phyloP scores from a whole-genome alignment of 2,888 invertebrate species.

The Chromoteleia sp. region DNA sequence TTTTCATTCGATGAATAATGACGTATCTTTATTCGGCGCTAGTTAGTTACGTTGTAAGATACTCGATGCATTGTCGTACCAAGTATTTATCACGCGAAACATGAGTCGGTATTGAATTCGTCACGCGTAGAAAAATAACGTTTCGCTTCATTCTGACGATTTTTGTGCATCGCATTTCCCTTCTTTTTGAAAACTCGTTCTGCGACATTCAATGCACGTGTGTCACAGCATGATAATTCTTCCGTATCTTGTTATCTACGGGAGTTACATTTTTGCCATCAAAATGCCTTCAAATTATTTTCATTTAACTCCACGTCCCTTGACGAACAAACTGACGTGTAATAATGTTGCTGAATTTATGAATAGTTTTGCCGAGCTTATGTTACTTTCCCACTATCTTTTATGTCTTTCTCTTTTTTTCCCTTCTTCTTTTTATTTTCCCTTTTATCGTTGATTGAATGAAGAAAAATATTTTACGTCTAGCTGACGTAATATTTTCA shows the following conservation, averaged over 20 bases:
- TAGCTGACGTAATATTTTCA: too few species aligned
- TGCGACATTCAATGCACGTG: constrained; percentile 62
- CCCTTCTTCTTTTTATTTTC: too few species aligned
- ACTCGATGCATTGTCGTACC: constrained; percentile 62
- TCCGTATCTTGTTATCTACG: constrained; percentile 65
- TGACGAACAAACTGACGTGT: constrained; percentile 42
- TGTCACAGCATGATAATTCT: constrained; percentile 66
- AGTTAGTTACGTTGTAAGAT: constrained; percentile 58
- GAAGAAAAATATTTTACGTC: too few species aligned
- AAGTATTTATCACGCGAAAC: constrained; percentile 68
- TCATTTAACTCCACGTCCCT: constrained; percentile 42
- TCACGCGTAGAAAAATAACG: constrained; percentile 53
- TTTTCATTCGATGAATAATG: constrained; percentile 64
- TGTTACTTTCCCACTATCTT: neutral
- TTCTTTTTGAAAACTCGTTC: constrained; percentile 68
- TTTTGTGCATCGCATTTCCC: constrained; percentile 60
- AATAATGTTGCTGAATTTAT: constrained; percentile 45
- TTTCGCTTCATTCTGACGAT: constrained; percentile 63
- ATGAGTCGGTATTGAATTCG: constrained; percentile 68
- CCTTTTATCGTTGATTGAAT: too few species aligned
- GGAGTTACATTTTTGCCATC: constrained; percentile 53
- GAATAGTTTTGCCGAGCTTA: constrained; percentile 11
- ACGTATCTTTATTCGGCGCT: constrained; percentile 61
- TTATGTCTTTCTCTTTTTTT: too few species aligned
- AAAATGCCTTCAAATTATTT: constrained; percentile 54